Base-by-base conservation (phyloP, 2,113 vertebrate species). In the Myrmophylax atrothorax region DNA sequence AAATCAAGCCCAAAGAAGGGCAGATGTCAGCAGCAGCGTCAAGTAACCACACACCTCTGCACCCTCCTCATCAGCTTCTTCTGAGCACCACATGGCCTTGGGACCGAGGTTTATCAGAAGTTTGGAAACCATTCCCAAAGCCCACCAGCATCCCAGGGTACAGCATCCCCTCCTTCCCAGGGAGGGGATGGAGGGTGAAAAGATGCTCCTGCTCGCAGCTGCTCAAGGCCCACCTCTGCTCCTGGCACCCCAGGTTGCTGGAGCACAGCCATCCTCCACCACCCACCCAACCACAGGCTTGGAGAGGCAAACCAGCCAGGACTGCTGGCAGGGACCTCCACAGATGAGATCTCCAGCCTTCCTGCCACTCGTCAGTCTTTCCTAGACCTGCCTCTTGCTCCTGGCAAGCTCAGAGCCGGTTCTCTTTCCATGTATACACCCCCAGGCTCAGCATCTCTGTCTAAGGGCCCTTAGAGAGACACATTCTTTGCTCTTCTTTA, bases 51-150 rank as follows among this genome's bases (percentile, higher is more conserved):
- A 16, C 15, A 24, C 9, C 70, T 60, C 92, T n/a, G 53, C 25
- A 18, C 53, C 50, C 11, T 62, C 47, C 59, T 77, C 85, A 14
- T 6, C 35, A 15, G 38, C 44, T 59, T 72, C 38, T 62, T 52
- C 63, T 25, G n/a, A 53, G 52, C 53, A 7, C 42, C n/a, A 8
- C 18, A 5, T 0, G 10, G 49, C 66, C 49, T n/a, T 1, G 0
- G 29, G 14, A 38, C 8, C 0, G 1, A 68, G 44, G 22, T 42
- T 75, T 29, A 35, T 23, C 14, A 40, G 2, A 75, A 26, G 25
- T 35, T 22, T 23, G 44, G 56, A 12, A 85, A 64, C 15, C 28
- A 6, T 33, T 60, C 59, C 31, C 67, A 67, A 60, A 62, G 52
- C 56, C 29, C 38, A 60, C 28, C 33, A 6, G 16, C 13, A 14